Evolutionary conservation across 2,113 vertebrate genomes (phyloP).

Genomic region (Crotalus viridis): DNA sequence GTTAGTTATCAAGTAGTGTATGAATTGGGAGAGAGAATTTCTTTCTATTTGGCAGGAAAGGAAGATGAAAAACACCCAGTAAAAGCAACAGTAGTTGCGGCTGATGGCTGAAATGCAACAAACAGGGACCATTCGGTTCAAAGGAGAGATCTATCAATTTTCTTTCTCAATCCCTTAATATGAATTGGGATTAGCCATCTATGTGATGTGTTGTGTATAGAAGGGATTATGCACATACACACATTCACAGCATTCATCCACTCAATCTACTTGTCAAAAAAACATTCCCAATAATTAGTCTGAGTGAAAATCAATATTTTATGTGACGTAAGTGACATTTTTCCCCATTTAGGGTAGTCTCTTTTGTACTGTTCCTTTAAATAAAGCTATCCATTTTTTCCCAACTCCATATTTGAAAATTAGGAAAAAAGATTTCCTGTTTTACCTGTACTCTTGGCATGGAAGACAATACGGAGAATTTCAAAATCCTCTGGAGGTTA

Average conservation of each 20-base stretch:
- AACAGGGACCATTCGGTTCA: neutral
- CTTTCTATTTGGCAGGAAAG: too few species aligned
- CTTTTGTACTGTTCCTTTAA: neutral
- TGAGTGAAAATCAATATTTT: neutral
- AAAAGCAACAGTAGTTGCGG: neutral
- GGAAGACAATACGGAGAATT: neutral
- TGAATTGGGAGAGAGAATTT: too few species aligned
- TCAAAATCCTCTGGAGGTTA: neutral
- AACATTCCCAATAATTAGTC: neutral
- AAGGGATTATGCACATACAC: neutral
- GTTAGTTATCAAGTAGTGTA: too few species aligned
- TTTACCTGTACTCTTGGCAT: neutral
- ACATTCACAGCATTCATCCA: neutral
- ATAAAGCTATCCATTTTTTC: neutral
- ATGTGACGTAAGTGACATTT: neutral
- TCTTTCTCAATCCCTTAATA: neutral
- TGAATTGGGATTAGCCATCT: neutral
- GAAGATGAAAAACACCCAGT: too few species aligned
- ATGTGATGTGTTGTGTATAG: neutral
- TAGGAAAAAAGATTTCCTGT: neutral
- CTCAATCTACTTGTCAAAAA: neutral
- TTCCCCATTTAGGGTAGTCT: neutral
- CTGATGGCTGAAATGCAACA: neutral
- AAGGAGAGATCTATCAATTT: neutral
- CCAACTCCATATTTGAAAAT: neutral